phyloP scores from a whole-genome alignment of 2,888 invertebrate species.

The Chesias legatella region DNA sequence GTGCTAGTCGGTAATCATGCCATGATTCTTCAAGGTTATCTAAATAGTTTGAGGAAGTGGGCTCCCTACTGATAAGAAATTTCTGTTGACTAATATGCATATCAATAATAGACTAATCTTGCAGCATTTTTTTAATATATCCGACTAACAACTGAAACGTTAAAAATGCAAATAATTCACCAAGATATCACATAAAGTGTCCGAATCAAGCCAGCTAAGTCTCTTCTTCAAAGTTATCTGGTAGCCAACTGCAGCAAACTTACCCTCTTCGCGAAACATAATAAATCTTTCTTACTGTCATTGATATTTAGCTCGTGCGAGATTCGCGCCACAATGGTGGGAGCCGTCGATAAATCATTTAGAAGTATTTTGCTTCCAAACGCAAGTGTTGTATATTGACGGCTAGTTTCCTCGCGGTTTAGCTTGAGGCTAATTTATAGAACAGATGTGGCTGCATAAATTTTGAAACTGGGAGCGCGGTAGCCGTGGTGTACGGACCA shows the following conservation, averaged over 20 bases:
- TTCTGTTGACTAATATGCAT: too few relatives aligned
- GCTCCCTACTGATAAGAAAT: too few relatives aligned
- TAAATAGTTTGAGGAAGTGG: too few relatives aligned
- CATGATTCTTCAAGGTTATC: too few relatives aligned
- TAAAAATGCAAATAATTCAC: constrained; percentile 21
- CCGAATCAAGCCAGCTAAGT: constrained; percentile 60
- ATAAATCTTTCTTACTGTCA: constrained; percentile 76
- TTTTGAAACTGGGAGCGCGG: too few relatives aligned
- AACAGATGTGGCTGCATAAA: constrained; percentile 10
- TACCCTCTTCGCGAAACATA: constrained; percentile 58
- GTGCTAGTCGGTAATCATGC: too few relatives aligned
- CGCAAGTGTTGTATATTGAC: constrained; percentile 31
- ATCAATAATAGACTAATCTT: too few relatives aligned
- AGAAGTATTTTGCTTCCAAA: constrained; percentile 57
- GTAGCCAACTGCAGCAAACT: constrained; percentile 66
- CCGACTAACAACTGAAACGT: not conserved
- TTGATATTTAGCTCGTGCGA: constrained; percentile 70
- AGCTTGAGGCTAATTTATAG: constrained; percentile 17
- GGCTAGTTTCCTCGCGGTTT: constrained; percentile 10
- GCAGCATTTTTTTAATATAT: too few relatives aligned
- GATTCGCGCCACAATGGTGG: constrained; percentile 46
- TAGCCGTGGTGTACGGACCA: too few relatives aligned
- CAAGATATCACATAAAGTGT: constrained; percentile 16
- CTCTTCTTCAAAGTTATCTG: constrained; percentile 56
- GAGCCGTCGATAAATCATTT: constrained; percentile 65